Percentiles rank a stretch among this genome's conserved stretches.
Evolutionary conservation across 2,888 invertebrate genomes (phyloP).

Genomic region (Drosophila anceps): DNA sequence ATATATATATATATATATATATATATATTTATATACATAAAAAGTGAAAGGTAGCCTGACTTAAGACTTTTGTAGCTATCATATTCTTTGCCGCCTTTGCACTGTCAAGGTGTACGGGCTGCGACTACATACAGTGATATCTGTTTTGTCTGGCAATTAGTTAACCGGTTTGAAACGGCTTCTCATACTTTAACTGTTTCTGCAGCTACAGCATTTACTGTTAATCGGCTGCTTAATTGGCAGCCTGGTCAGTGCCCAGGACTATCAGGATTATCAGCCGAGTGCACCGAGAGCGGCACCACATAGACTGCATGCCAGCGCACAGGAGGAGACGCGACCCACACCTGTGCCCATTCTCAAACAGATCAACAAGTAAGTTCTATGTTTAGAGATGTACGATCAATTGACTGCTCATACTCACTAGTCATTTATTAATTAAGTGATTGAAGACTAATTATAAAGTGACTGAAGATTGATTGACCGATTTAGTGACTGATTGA

Average conservation of each 20-base stretch:
- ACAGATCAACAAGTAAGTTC: conserved; percentile 91
- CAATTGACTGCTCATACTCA: too few relatives aligned
- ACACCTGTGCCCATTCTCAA: conserved; percentile 93
- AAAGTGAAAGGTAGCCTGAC: conserved; percentile 78
- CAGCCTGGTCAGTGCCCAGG: conserved; percentile 78
- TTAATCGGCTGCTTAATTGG: conserved; percentile 72
- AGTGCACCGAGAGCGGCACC: conserved; percentile 82
- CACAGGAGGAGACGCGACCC: conserved; percentile 78
- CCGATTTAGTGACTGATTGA: neutral
- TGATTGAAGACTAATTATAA: too few relatives aligned
- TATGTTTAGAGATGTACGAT: neutral
- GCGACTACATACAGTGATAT: neutral
- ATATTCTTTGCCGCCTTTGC: conserved; percentile 46
- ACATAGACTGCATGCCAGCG: conserved; percentile 77
- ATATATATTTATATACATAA: conserved; percentile 10
- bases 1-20: neutral
- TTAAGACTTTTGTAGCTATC: conserved; percentile 46
- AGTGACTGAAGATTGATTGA: neutral
- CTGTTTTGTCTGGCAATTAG: conserved; percentile 48
- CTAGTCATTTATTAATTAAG: too few relatives aligned
- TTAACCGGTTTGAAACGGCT: conserved; percentile 62
- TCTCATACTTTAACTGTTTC: conserved; percentile 19
- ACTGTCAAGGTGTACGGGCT: conserved; percentile 71
- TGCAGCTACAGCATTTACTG: conserved; percentile 76
- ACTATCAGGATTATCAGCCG: conserved; percentile 85